Conservation (phyloP, 1,140 invertebrate species). For the Argopecten irradians region DNA sequence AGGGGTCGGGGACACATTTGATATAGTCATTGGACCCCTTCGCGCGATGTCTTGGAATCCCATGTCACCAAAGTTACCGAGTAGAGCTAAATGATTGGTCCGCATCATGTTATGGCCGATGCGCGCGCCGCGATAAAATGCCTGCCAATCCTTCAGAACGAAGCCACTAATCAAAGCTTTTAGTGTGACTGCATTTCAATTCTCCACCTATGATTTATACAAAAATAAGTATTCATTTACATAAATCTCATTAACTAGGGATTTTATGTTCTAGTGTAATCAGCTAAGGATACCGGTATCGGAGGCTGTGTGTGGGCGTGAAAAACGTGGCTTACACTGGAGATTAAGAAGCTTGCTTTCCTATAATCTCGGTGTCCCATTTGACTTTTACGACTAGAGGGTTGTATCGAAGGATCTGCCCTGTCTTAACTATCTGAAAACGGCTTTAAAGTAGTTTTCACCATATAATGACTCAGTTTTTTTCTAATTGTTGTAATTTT, state of each 20-base stretch:
- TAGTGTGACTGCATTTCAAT: constrained; percentile 48
- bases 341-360: neutral
- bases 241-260: constrained; percentile 51
- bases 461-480: constrained; percentile 22
- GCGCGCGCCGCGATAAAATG: constrained; percentile 51
- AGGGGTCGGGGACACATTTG: neutral
- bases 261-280: constrained; percentile 45
- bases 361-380: neutral
- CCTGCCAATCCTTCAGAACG: constrained; percentile 44
- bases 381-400: constrained; percentile 10
- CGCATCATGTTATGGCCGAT: constrained; percentile 42
- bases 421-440: neutral
- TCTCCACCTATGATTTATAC: constrained; percentile 53
- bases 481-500: constrained; percentile 23
- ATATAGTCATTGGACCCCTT: constrained; percentile 3
- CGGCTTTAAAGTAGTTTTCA: constrained; percentile 22
- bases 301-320: neutral
- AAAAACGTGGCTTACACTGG: constrained; percentile 13
- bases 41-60: constrained; percentile 34
- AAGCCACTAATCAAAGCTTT: constrained; percentile 52
- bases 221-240: constrained; percentile 57
- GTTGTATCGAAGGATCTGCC: neutral
- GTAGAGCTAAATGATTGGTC: constrained; percentile 52
- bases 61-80: constrained; percentile 21
- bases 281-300: constrained; percentile 6